Base-by-base conservation (phyloP, 1,140 invertebrate genomes). In the Prorops nasuta region DNA sequence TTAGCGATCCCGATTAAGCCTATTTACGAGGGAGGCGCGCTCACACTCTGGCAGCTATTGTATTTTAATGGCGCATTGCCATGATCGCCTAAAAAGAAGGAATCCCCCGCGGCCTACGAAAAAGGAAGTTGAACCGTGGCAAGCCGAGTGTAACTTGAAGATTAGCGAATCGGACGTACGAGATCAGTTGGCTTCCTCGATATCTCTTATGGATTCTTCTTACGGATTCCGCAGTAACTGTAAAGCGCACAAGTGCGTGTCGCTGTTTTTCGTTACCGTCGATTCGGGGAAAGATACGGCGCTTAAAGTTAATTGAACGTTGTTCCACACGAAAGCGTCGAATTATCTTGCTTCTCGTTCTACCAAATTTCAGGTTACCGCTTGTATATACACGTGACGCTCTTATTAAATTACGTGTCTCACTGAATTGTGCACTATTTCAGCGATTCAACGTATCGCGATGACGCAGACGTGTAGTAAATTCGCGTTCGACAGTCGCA, bases 1-100 rank as follows among this genome's bases (percentile, higher is more conserved):
- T 77, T 77, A 77, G 71, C 66, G 63, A 77, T 74, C 65, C 72
- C 71, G 74, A 76, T 76, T 77, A 76, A 75, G 64, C 67, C 74
- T 74, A 76, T 77, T 75, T 77, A 77, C 64, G 74, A 73, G 69
- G 64, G 51, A 49, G 55, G 63, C 37, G 63, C 55, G 57, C 66
- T 72, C 66, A 67, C 68, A 73, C 64, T 70, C 50, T 69, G 60
- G 72, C 67, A 71, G 68, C 68, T 69, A 77, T 77, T 77, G 74
- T 76, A 76, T 77, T 77, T 73, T 77, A 77, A 77, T 77, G 69
- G 53, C 47, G 38, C 54, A 39, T 62, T 60, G 48, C 50, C 59
- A 64, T 70, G 58, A 55, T 56, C 22, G 37, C 38, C 48, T 48
- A 22, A 54, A 53, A 62, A 62, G 52, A 36, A 44, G 36, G 40